phyloP scores from a whole-genome alignment of 2,888 invertebrate species.

The Ormyrus rosae region DNA sequence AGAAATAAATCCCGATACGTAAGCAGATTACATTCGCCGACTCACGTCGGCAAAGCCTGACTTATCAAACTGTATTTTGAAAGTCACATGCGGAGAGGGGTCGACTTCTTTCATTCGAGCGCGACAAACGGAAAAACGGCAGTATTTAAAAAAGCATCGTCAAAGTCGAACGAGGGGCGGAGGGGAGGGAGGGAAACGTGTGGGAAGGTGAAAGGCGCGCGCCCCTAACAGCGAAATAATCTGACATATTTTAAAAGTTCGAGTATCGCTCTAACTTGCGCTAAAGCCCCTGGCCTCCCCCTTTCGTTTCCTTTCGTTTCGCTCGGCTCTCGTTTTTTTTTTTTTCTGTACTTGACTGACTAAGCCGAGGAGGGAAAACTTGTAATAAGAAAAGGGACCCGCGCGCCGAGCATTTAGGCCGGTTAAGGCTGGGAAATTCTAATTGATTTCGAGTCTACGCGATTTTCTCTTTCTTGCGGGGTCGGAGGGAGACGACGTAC shows the following conservation, averaged over 20 bases:
- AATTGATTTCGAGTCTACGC: conserved; percentile 47
- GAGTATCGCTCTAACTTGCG: conserved; percentile 65
- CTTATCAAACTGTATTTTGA: conserved; percentile 43
- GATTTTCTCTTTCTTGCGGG: background rate
- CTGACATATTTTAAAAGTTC: conserved; percentile 74
- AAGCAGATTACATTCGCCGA: conserved; percentile 17
- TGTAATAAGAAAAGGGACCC: conserved; percentile 54
- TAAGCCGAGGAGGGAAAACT: conserved; percentile 60
- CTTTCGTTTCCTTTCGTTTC: background rate
- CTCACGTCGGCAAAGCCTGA: conserved; percentile 8
- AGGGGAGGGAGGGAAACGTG: background rate
- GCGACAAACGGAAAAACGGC: conserved; percentile 19
- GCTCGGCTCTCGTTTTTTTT: conserved; percentile 3
- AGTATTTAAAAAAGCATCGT: conserved; percentile 56
- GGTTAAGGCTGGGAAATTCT: conserved; percentile 61
- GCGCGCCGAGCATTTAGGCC: conserved; percentile 39
- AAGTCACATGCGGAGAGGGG: background rate
- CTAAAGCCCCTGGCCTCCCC: background rate
- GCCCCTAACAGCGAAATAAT: conserved; percentile 68
- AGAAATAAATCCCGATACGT: background rate
- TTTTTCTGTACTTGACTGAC: conserved; percentile 39
- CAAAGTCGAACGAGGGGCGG: conserved; percentile 22
- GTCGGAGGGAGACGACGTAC: too few species aligned
- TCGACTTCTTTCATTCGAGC: conserved; percentile 18
- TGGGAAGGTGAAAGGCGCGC: background rate